Percentiles rank a stretch among this genome's conserved stretches.
These are phyloP conservation scores for Drosophila punjabiensis DNA, from an alignment of 1,140 invertebrate species.

Conservation along the genomic window DNA sequence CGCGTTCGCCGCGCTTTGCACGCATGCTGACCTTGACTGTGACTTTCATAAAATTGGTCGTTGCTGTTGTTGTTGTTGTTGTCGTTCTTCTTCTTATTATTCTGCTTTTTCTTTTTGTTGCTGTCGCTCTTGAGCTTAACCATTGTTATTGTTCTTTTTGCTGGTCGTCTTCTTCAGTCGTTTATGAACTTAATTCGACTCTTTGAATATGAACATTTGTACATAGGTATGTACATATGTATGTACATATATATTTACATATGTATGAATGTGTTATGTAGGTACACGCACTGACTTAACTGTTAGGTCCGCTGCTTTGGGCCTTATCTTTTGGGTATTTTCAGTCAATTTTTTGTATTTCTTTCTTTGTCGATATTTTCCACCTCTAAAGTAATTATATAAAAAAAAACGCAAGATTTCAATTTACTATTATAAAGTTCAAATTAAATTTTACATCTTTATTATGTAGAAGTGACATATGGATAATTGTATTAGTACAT, in stretches of 20 bases:
- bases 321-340: constrained; percentile 16
- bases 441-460: too few species aligned
- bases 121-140: constrained; percentile 37
- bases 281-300: background rate
- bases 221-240: background rate
- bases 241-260: background rate
- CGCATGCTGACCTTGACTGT: constrained; percentile 84
- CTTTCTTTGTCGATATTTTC: background rate
- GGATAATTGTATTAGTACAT: too few species aligned
- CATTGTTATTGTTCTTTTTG: constrained; percentile 52
- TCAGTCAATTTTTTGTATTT: background rate
- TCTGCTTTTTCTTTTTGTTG: constrained; percentile 17
- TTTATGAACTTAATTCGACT: constrained; percentile 67
- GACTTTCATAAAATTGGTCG: constrained; percentile 82
- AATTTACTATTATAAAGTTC: background rate
- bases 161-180: constrained; percentile 39
- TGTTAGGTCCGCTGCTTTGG: constrained; percentile 14
- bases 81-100: constrained; percentile 25
- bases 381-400: background rate
- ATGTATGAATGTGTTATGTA: too few species aligned
- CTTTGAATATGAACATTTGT: constrained; percentile 28
- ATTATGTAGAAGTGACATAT: too few species aligned
- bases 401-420: background rate
- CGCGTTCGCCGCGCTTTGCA: constrained; percentile 37
- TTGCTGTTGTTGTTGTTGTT: constrained; percentile 47